Conservation (phyloP, 2,113 vertebrate genomes). For the Erpornis zantholeuca region DNA sequence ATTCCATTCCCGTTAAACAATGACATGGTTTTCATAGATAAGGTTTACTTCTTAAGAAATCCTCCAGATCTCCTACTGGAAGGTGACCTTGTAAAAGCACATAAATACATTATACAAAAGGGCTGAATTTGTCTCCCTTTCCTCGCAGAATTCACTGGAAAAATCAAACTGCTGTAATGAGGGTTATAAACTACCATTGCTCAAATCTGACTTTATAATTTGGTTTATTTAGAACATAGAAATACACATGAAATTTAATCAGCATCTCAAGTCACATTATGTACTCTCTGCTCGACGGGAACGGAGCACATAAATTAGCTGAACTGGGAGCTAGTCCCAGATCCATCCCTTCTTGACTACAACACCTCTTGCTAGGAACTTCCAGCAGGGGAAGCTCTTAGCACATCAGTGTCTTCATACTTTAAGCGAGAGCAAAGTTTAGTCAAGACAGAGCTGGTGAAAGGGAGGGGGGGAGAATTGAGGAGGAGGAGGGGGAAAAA, state of each 20-base stretch:
- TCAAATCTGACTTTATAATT: conserved; percentile 78
- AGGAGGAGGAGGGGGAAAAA: not conserved
- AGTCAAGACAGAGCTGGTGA: not conserved
- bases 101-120: not conserved
- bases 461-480: not conserved
- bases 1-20: not conserved
- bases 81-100: conserved; percentile 34
- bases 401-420: conserved; percentile 55
- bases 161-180: conserved; percentile 68
- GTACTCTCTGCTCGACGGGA: conserved; percentile 58
- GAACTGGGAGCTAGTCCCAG: conserved; percentile 59
- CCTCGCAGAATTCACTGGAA: conserved; percentile 69
- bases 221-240: conserved; percentile 69
- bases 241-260: conserved; percentile 71
- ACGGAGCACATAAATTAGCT: conserved; percentile 39
- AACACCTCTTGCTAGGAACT: conserved; percentile 69
- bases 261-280: conserved; percentile 62
- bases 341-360: conserved; percentile 45
- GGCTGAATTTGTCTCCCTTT: conserved; percentile 31
- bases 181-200: conserved; percentile 63
- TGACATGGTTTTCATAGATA: not conserved
- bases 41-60: not conserved
- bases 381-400: conserved; percentile 84
- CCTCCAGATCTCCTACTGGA: not conserved
- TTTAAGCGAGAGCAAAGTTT: conserved; percentile 37